A percentile compares a stretch with the other conserved stretches of the same genome.
These are phyloP conservation scores for Actias luna DNA, from an alignment of 2,888 invertebrate genomes.

Conservation along the genomic window DNA sequence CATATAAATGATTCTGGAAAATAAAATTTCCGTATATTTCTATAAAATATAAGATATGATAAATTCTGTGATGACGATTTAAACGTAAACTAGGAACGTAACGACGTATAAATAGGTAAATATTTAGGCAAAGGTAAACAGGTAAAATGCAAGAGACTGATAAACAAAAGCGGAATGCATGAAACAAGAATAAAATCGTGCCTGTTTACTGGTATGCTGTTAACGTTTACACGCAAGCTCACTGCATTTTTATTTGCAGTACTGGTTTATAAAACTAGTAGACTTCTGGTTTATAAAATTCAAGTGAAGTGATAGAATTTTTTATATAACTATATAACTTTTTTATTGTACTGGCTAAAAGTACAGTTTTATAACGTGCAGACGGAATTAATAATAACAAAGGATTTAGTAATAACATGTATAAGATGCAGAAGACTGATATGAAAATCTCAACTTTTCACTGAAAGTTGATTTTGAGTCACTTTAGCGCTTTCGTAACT, in stretches of 20 bases:
- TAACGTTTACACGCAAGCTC: background rate
- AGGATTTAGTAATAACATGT: background rate
- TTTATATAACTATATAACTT: too few relatives aligned
- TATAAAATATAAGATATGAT: too few relatives aligned
- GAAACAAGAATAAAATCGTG: background rate
- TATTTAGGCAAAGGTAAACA: background rate
- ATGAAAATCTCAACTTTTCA: background rate
- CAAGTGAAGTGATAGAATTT: background rate
- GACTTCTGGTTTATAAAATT: background rate
- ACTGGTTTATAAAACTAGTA: background rate
- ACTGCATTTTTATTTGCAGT: constrained; percentile 1
- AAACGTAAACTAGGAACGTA: background rate
- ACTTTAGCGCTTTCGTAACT: background rate
- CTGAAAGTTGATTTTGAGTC: background rate
- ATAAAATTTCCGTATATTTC: too few relatives aligned
- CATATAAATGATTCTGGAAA: too few relatives aligned
- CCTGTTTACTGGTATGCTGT: background rate
- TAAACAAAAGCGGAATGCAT: background rate
- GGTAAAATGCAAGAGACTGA: background rate
- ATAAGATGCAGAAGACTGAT: background rate
- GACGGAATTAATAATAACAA: background rate
- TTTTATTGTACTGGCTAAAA: too few relatives aligned
- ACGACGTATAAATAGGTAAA: background rate
- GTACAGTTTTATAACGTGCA: too few relatives aligned
- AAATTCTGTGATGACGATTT: background rate